Conservation (phyloP, 2,113 vertebrate species). For the Pluvianellus socialis region DNA sequence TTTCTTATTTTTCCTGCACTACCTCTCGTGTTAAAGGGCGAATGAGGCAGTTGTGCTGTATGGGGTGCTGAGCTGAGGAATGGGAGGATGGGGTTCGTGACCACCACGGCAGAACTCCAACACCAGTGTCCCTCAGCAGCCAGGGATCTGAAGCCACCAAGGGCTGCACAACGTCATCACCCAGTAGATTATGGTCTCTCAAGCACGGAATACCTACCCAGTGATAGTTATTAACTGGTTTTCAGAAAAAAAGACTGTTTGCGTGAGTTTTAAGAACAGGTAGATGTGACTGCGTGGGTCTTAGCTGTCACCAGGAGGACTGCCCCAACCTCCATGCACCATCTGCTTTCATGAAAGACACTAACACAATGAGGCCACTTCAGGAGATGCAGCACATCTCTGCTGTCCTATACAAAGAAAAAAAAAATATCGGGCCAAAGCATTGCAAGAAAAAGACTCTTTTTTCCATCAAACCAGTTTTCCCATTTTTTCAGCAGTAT, state of each 20-base stretch:
- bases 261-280: not conserved
- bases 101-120: not conserved
- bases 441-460: not conserved
- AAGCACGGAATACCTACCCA: no score
- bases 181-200: fast-evolving
- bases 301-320: not conserved
- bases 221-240: no score
- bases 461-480: not conserved
- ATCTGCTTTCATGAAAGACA: not conserved
- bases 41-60: fast-evolving
- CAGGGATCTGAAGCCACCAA: not conserved
- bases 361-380: not conserved
- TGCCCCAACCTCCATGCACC: not conserved
- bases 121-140: not conserved
- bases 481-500: not conserved
- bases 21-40: fast-evolving
- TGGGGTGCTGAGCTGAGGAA: not conserved
- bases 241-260: not conserved
- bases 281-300: fast-evolving
- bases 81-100: fast-evolving
- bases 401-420: not conserved
- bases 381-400: not conserved
- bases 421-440: not conserved
- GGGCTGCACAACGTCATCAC: not conserved
- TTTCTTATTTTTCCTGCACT: not conserved